Conservation (phyloP, 1,140 invertebrate species). For the Periplaneta americana region DNA sequence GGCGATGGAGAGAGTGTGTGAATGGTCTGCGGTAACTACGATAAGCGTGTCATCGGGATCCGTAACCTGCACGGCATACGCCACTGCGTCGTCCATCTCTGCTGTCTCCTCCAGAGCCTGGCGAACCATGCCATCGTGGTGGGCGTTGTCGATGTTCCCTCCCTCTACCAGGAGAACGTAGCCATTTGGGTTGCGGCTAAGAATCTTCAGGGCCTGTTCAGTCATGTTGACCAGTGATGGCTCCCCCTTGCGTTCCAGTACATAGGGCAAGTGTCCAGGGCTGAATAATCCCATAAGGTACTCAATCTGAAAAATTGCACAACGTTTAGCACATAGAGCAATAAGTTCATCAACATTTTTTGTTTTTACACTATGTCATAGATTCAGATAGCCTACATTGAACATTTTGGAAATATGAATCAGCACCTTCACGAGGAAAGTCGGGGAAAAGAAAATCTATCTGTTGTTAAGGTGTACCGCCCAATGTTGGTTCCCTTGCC, state of each 20-base stretch:
- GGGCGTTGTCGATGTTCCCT: constrained; percentile 81
- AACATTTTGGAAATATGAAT: too few species aligned
- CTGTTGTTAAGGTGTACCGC: too few species aligned
- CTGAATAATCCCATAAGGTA: constrained; percentile 38
- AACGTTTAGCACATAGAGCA: too few species aligned
- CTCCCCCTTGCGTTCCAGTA: constrained; percentile 67
- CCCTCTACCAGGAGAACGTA: constrained; percentile 73
- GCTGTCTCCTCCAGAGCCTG: constrained; percentile 74
- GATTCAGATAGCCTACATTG: too few species aligned
- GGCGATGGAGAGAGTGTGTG: constrained; percentile 69
- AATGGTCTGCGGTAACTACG: constrained; percentile 89
- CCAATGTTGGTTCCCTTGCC: too few species aligned
- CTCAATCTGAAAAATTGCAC: not conserved
- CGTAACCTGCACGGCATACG: constrained; percentile 52
- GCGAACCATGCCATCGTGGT: constrained; percentile 75
- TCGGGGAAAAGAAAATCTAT: too few species aligned
- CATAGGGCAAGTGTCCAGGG: constrained; percentile 73
- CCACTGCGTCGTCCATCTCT: constrained; percentile 71
- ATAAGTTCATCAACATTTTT: too few species aligned
- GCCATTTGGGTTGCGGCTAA: constrained; percentile 71
- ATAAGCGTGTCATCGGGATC: constrained; percentile 66
- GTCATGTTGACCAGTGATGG: constrained; percentile 86
- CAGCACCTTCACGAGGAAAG: too few species aligned
- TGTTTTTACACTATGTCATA: too few species aligned
- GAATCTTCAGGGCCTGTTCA: constrained; percentile 71